Base-by-base conservation (phyloP, 2,113 vertebrate genomes). In the Dendrocopos noguchii region DNA sequence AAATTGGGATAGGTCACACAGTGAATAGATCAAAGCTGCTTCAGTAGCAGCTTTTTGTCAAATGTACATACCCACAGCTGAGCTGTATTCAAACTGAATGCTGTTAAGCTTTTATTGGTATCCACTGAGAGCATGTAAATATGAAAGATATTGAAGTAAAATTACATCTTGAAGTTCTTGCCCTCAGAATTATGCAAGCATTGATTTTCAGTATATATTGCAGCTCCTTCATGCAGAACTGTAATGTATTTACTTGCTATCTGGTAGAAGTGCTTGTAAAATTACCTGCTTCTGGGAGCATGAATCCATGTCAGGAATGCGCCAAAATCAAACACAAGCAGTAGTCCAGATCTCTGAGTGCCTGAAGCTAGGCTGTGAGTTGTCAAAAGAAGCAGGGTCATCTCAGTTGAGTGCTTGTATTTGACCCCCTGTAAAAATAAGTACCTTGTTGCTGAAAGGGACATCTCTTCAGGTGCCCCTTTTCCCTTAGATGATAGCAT, bases 171-270 rank as follows among this genome's bases (percentile, higher is more conserved):
- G 42, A 81, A 46, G 70, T 90, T 84, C 63, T 87, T 90, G 78
- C 63, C 46, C 63, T 90, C 15, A 63, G 71, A 96, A 92, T 84
- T 88, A 91, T 79, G 70, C 71, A 76, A 56, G 52, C 66, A 84
- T 88, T 92, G 86, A 90, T 94, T 91, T 92, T 93, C 67, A 65
- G 74, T 82, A 66, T 93, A 77, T 92, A 84, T 56, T 91, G 71
- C 75, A 87, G 71, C 66, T 88, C 33, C 42, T 84, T 96, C 81
- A 87, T 77, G 95, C 84, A 91, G 78, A 94, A 84, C 81, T 9
- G 15, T 60, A 67, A 86, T 44, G 9, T 82, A 66, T 90, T 88
- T 94, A 84, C 87, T 94, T 82, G 59, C 78, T 91, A 20, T 87
- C 78, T 89, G 47, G 67, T 88, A 76, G 80, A 90, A 93, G 15